Percentiles rank a stretch among this genome's conserved stretches.
These are phyloP conservation scores for Latrodectus geometricus DNA, from an alignment of 1,140 invertebrate genomes.

Conservation along the genomic window DNA sequence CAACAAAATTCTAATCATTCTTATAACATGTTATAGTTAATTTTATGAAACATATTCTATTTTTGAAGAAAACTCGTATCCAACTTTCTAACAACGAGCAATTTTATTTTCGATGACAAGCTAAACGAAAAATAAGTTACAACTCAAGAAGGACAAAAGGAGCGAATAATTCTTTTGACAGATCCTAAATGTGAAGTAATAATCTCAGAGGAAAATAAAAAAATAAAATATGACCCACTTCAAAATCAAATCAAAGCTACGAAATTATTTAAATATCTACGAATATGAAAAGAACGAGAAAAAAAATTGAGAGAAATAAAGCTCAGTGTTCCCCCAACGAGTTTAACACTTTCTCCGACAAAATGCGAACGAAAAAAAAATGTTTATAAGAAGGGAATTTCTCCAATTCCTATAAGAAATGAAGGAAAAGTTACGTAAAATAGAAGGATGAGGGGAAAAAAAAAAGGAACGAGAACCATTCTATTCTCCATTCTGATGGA, in stretches of 20 bases:
- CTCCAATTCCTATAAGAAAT: not conserved
- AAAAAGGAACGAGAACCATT: not conserved
- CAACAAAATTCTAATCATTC: no score
- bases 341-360: not conserved
- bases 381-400: not conserved
- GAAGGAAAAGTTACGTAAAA: not conserved
- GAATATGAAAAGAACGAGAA: not conserved
- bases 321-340: not conserved
- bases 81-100: no score
- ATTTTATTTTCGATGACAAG: no score
- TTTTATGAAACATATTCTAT: no score
- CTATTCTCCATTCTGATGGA: slow-evolving; percentile 25
- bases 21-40: no score
- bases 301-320: not conserved
- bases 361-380: not conserved
- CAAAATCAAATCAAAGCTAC: no score
- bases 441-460: not conserved
- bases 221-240: not conserved
- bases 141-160: no score
- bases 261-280: not conserved
- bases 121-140: no score
- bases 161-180: no score
- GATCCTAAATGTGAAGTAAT: no score
- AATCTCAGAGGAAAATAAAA: not conserved
- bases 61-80: no score